phyloP scores from a whole-genome alignment of 2,888 invertebrate genomes.

The Diabrotica balteata region DNA sequence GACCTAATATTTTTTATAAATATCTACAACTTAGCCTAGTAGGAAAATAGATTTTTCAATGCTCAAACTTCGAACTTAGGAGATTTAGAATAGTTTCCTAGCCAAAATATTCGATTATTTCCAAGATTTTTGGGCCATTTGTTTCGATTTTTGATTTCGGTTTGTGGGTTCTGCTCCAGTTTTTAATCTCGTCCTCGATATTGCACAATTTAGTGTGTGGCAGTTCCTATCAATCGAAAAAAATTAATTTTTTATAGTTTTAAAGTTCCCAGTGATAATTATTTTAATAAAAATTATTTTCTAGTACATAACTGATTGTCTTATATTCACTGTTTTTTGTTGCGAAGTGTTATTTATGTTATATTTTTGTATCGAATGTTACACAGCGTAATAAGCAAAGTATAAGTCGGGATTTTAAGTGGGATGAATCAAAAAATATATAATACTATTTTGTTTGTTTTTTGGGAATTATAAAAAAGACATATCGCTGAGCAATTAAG shows the following conservation, averaged over 20 bases:
- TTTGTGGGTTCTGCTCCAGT: constrained; percentile 21
- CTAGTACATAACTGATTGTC: constrained; percentile 8
- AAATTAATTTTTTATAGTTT: constrained; percentile 11
- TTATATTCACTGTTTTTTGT: constrained; percentile 12
- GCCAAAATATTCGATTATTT: constrained; percentile 9
- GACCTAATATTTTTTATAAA: not conserved
- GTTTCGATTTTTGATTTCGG: constrained; percentile 15
- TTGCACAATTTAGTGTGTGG: constrained; percentile 19
- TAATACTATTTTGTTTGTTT: too few species aligned
- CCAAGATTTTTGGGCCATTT: constrained; percentile 14
- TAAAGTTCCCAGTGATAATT: constrained; percentile 21
- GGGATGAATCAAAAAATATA: too few species aligned
- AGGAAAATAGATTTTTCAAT: constrained; percentile 28
- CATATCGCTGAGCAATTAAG: too few species aligned
- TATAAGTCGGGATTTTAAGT: too few species aligned
- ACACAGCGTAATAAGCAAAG: too few species aligned
- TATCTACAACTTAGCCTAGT: not conserved
- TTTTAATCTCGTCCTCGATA: constrained; percentile 12
- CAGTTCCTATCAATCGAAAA: constrained; percentile 24
- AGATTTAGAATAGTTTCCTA: constrained; percentile 12
- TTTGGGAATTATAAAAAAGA: too few species aligned
- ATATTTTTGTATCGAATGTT: constrained; percentile 1
- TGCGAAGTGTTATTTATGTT: not conserved
- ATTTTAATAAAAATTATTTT: constrained; percentile 9
- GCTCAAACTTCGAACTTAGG: constrained; percentile 22